Base-by-base conservation (phyloP, 2,797 vertebrate genomes). In the Denticeps clupeoides region DNA sequence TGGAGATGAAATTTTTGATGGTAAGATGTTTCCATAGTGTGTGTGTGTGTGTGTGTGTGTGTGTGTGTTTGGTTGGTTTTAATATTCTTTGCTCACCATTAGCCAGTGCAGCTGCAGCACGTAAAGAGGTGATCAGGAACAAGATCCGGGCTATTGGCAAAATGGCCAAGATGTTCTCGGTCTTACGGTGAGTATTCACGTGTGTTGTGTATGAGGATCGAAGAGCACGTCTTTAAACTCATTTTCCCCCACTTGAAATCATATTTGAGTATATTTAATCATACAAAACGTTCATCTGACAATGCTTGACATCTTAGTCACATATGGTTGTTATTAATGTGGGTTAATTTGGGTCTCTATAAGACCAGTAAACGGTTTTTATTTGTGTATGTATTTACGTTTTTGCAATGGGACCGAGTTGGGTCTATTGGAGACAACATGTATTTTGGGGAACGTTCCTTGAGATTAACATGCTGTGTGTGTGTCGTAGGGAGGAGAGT, bases 1-100 rank as follows among this genome's bases (percentile, higher is more conserved):
- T 21, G 93, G 87, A 65, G 94, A 97, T 6, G 93, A 94, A 55
- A 83, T 84, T 64, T 93, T 84, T 49, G 93, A 97, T 58, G 93
- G 94, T 98, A 81, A 85, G 83, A 67, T 19, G 1, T n/a, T 4
- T 3, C 5, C 3, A 23, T 1, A 23, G 23, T 37, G 15, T 37
- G 4, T 45, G 31, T 32, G 38, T 49, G 23, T 53, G 2, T 56
- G 7, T 59, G 2, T 48, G n/a, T 61, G 11, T 24, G 18, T 35
- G 45, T 46, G 19, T 56, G 19, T 13, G 21, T n/a, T 43, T 19
- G 27, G 26, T 8, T 45, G 43, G n/a, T n/a, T n/a, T n/a, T n/a
- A n/a, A n/a, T n/a, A n/a, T n/a, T n/a, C n/a, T n/a, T 26, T 28
- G 43, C 28, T 47, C 49, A 4, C 19, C 47, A 15, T 50, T 55